phyloP scores from a whole-genome alignment of 2,797 vertebrate genomes.

The Sebastes alutus region DNA sequence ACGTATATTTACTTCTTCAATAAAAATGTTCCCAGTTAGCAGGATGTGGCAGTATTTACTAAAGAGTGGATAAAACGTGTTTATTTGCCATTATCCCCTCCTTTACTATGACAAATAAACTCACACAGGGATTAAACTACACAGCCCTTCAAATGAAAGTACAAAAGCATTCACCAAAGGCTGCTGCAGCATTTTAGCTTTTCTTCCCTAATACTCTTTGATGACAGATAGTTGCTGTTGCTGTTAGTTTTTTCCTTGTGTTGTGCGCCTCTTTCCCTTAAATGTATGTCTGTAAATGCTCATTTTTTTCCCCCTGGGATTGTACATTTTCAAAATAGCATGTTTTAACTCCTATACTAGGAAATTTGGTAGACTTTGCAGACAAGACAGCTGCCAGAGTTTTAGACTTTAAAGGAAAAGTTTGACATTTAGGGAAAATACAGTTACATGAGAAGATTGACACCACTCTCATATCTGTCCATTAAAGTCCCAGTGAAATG shows the following conservation, averaged over 20 bases:
- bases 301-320: neutral
- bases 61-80: neutral
- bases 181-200: neutral
- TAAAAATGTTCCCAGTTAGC: neutral
- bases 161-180: neutral
- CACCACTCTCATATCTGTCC: no score
- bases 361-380: neutral
- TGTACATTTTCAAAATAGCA: neutral
- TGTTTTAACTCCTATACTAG: neutral
- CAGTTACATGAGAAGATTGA: neutral
- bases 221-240: neutral
- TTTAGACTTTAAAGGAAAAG: neutral
- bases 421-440: neutral
- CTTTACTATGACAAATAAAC: constrained; percentile 22
- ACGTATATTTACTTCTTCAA: neutral
- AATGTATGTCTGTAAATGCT: neutral
- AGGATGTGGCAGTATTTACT: neutral
- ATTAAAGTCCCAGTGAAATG: no score
- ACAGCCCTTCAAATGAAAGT: neutral
- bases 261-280: neutral
- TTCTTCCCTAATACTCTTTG: neutral
- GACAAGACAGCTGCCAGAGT: neutral
- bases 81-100: neutral
- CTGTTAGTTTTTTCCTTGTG: neutral
- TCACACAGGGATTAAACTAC: neutral